These are phyloP conservation scores for Dusona sp. DNA, from an alignment of 2,888 invertebrate species.

Conservation along the genomic window DNA sequence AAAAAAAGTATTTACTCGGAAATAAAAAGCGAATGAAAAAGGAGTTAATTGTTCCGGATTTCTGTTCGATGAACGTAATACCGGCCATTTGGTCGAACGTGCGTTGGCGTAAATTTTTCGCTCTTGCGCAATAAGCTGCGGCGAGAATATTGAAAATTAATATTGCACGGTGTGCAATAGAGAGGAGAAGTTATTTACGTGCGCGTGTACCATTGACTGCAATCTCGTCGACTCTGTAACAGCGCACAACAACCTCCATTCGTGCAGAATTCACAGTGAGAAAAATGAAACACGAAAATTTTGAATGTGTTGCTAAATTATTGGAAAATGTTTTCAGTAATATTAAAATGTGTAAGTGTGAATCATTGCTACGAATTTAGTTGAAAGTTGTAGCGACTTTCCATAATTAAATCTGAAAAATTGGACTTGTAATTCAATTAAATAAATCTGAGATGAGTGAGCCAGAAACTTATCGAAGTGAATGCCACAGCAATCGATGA, in stretches of 20 bases:
- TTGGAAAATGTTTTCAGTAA: not conserved
- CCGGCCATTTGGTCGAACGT: not conserved
- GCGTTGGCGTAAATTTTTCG: slow-evolving; percentile 27
- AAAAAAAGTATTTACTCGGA: not conserved
- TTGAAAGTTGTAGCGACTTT: not conserved
- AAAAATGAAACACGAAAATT: not conserved
- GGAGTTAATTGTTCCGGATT: not conserved
- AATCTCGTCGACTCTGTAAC: slow-evolving; percentile 14
- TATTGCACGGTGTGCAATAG: slow-evolving; percentile 49
- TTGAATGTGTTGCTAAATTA: not conserved
- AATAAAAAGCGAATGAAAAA: not conserved
- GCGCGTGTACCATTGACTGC: slow-evolving; percentile 16
- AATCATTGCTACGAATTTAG: not conserved
- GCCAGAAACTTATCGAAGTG: not conserved
- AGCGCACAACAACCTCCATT: not conserved
- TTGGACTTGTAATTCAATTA: not conserved
- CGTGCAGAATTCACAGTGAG: not conserved
- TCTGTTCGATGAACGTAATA: slow-evolving; percentile 26
- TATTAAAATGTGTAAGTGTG: not conserved
- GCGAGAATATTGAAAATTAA: slow-evolving; percentile 63
- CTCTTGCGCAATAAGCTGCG: slow-evolving; percentile 44
- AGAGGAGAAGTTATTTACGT: slow-evolving; percentile 6
- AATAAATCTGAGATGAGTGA: not conserved
- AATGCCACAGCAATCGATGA: slow-evolving; percentile 4
- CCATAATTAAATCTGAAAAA: not conserved